These are phyloP conservation scores for Andrena cerasifolii DNA, from an alignment of 1,140 invertebrate genomes.

Conservation along the genomic window DNA sequence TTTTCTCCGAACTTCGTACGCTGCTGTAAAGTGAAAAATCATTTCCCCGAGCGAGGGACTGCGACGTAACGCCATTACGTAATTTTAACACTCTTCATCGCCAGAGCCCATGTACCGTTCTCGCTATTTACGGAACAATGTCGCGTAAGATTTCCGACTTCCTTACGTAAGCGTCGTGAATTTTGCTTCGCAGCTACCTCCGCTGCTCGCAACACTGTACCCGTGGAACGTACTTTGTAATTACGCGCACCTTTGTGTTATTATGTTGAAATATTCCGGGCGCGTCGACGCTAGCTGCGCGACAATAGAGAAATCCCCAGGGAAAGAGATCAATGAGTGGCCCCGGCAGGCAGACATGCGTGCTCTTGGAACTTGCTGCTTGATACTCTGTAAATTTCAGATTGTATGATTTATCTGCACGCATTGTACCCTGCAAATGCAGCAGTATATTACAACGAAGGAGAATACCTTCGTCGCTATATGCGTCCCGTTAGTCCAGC, in stretches of 20 bases:
- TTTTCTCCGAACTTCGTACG: too few relatives aligned
- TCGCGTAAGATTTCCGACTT: background rate
- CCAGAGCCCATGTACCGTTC: background rate
- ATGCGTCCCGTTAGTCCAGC: too few relatives aligned
- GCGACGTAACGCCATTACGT: background rate
- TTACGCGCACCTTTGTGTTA: slow-evolving; percentile 29
- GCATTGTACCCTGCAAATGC: background rate
- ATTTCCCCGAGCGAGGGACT: too few relatives aligned
- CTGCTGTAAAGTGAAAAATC: background rate
- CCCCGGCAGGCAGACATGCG: background rate
- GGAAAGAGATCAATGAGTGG: slow-evolving; percentile 52
- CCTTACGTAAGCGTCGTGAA: slow-evolving; percentile 25
- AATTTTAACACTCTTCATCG: background rate
- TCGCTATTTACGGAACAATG: slow-evolving; percentile 1
- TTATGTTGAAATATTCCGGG: slow-evolving; percentile 40
- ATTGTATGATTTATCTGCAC: background rate
- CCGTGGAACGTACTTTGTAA: background rate
- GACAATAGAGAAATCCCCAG: slow-evolving; percentile 13
- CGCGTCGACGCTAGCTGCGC: slow-evolving; percentile 11
- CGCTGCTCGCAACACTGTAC: background rate
- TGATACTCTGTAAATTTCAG: slow-evolving; percentile 2
- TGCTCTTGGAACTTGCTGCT: slow-evolving; percentile 8
- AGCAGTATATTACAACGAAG: too few relatives aligned
- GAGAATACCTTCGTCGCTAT: too few relatives aligned
- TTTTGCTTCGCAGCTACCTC: slow-evolving; percentile 8